Percentiles rank a stretch among this genome's conserved stretches.
These are phyloP conservation scores for Montipora cactus DNA, from an alignment of 64 coral and sea anemone species.

Conservation along the genomic window DNA sequence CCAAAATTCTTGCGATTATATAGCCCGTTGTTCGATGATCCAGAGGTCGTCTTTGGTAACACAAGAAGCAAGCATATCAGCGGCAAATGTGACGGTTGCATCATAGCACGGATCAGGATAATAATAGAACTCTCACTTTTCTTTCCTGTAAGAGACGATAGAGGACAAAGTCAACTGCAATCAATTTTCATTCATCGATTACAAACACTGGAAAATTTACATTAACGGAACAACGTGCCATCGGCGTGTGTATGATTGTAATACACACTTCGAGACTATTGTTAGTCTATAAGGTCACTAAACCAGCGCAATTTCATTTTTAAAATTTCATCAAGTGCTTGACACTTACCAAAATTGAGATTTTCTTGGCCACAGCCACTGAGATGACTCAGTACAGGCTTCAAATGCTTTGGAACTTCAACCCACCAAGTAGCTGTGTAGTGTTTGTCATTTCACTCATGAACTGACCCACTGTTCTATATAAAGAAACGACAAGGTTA, in stretches of 20 bases:
- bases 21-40: background rate
- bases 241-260: constrained; percentile 17
- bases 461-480: constrained; percentile 47
- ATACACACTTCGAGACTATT: background rate
- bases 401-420: constrained; percentile 16
- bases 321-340: background rate
- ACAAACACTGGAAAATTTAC: background rate
- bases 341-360: background rate
- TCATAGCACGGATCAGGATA: background rate
- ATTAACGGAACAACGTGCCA: constrained; percentile 8
- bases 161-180: background rate
- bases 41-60: background rate
- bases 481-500: constrained; percentile 55
- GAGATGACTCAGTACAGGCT: constrained; percentile 5
- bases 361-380: background rate
- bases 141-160: background rate
- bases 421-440: background rate
- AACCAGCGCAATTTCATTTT: background rate
- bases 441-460: constrained; percentile 45
- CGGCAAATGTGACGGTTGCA: constrained; percentile 16
- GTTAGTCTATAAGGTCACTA: background rate
- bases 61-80: constrained; percentile 10
- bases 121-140: background rate
- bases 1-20: background rate
- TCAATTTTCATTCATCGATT: background rate